Evolutionary conservation across 2,888 invertebrate genomes (phyloP), one percentile per base, ranked within the genome.

Genomic region (Laspeyria flexula): DNA sequence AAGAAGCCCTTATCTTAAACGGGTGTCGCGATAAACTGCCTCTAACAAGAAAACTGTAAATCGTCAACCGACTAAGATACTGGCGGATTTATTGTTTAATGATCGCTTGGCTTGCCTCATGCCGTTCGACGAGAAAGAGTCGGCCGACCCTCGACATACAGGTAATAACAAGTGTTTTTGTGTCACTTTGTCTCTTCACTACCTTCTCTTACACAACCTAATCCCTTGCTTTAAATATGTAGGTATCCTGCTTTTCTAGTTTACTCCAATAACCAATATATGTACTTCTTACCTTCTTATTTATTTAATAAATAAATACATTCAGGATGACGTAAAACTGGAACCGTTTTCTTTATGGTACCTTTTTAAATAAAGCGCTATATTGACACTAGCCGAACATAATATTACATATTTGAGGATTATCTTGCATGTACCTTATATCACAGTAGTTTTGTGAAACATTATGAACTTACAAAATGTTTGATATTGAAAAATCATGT

Each of bases 51-150:
- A 4, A 15, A 30, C n/a, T 43, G 38, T 29, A 44, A 42, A 34
- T 55, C 27, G 44, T 45, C 37, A 40, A 33, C 53, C 53, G 58
- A 41, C 60, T 68, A 56, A 67, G 72, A 77, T 72, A 75, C 54
- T 37, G 58, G 71, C 59, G 46, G 49, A 61, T 25, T 25, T 49
- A 69, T 75, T 72, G 65, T 65, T 71, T 65, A 60, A 71, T 59
- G 75, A 76, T 65, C 60, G 88, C 88, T 88, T 89, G 70, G 90
- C 90, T 90, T 90, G 68, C 66, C 73, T 84, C 85, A 86, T 83
- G 83, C 83, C 76, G 87, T 58, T 60, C 75, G 71, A 62, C 76
- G 70, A 66, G 65, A 61, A 63, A 54, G 52, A 59, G 69, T 55
- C 55, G 59, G 73, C 59, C 56, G 62, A 57, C 61, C 60, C 48